These are phyloP conservation scores for Papilio polyxenes DNA, from an alignment of 1,140 invertebrate species.

Conservation along the genomic window DNA sequence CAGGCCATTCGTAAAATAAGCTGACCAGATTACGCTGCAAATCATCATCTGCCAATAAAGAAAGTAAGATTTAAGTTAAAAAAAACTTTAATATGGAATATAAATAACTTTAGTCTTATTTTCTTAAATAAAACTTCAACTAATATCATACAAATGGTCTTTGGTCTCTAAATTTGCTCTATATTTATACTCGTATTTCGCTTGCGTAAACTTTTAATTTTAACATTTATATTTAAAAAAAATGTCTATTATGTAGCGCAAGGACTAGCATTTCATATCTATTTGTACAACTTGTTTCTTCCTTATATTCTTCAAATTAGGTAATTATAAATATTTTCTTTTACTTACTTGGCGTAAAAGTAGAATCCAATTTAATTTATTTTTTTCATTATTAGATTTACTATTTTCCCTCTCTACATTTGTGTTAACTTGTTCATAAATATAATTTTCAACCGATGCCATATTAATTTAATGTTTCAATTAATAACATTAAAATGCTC, in stretches of 20 bases:
- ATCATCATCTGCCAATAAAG: constrained; percentile 40
- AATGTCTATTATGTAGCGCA: background rate
- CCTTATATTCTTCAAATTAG: background rate
- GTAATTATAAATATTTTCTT: background rate
- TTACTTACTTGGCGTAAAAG: background rate
- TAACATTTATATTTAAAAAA: too few species aligned
- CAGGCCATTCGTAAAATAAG: constrained; percentile 45
- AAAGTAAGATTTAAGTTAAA: background rate
- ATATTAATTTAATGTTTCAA: background rate
- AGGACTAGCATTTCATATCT: too few species aligned
- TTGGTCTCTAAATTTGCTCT: background rate
- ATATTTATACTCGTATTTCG: background rate
- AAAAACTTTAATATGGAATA: background rate
- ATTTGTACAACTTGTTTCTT: background rate
- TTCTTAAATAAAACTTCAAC: background rate
- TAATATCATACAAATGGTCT: too few species aligned
- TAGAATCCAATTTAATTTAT: background rate
- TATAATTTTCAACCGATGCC: background rate
- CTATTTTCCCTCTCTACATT: background rate
- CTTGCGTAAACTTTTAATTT: too few species aligned
- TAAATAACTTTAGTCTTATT: background rate
- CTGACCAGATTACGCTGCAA: constrained; percentile 45
- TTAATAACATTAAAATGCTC: background rate
- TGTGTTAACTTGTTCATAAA: background rate
- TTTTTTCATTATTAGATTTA: background rate